These are phyloP conservation scores for Tipula unca DNA, from an alignment of 2,888 invertebrate genomes.

Conservation along the genomic window DNA sequence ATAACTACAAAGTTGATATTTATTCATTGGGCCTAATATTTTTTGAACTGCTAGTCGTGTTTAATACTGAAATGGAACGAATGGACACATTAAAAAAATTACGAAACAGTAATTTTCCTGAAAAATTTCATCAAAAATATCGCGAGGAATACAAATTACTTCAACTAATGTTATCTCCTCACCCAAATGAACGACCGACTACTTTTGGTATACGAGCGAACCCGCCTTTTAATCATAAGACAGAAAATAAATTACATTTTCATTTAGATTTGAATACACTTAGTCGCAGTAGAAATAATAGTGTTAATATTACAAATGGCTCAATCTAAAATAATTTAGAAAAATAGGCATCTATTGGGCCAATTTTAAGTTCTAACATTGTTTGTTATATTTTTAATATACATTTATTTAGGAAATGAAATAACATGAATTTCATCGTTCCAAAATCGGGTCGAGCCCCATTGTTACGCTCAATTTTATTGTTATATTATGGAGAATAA, in stretches of 20 bases:
- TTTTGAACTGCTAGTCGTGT: constrained; percentile 85
- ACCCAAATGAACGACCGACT: constrained; percentile 65
- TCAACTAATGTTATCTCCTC: constrained; percentile 64
- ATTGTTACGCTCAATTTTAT: too few relatives aligned
- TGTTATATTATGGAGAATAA: too few relatives aligned
- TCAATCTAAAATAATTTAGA: too few relatives aligned
- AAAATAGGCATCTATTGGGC: too few relatives aligned
- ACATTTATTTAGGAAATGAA: too few relatives aligned
- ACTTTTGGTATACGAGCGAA: constrained; percentile 57
- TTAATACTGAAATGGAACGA: constrained; percentile 86
- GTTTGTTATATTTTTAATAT: too few relatives aligned
- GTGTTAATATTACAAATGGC: background rate
- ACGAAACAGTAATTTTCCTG: constrained; percentile 59
- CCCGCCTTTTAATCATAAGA: constrained; percentile 48
- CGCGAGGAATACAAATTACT: constrained; percentile 63
- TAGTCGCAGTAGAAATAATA: constrained; percentile 25
- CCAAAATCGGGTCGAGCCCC: too few relatives aligned
- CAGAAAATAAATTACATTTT: constrained; percentile 45
- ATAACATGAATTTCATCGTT: too few relatives aligned
- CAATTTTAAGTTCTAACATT: too few relatives aligned
- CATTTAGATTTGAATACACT: constrained; percentile 26
- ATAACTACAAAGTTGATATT: constrained; percentile 90
- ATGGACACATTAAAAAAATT: constrained; percentile 56
- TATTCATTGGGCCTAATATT: constrained; percentile 90
- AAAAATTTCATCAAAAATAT: constrained; percentile 53